Evolutionary conservation across 2,888 invertebrate species (phyloP).

Genomic region (Ganaspis brasiliensis): DNA sequence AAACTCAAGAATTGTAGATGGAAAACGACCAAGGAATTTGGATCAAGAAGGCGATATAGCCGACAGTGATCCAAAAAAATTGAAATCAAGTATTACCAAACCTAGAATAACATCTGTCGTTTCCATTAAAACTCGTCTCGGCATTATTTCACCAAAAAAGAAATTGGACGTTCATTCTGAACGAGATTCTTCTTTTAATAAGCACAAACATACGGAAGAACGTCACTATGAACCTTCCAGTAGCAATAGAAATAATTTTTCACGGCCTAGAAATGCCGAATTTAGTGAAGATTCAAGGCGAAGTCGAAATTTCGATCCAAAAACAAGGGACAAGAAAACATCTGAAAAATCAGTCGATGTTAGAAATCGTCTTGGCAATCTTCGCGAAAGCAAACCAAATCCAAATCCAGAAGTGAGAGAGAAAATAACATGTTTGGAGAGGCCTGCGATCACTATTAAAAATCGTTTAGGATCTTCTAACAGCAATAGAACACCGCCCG

Average conservation of each 20-base stretch:
- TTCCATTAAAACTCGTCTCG: slow-evolving; percentile 75
- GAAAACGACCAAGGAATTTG: slow-evolving; percentile 74
- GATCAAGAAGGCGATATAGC: slow-evolving; percentile 48
- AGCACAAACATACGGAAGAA: slow-evolving; percentile 57
- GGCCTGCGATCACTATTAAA: slow-evolving; percentile 66
- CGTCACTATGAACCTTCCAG: slow-evolving; percentile 57
- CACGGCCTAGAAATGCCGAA: slow-evolving; percentile 55
- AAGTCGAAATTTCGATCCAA: slow-evolving; percentile 45
- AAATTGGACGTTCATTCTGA: slow-evolving; percentile 69
- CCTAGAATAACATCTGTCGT: slow-evolving; percentile 77
- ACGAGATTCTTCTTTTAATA: slow-evolving; percentile 50
- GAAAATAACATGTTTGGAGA: slow-evolving; percentile 57
- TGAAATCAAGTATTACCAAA: slow-evolving; percentile 74
- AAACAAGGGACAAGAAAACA: slow-evolving; percentile 38
- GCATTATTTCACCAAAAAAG: slow-evolving; percentile 67
- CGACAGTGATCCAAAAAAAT: slow-evolving; percentile 58
- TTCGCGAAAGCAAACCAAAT: slow-evolving; percentile 60
- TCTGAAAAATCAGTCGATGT: slow-evolving; percentile 54
- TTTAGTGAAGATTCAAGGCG: slow-evolving; percentile 54
- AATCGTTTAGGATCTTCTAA: slow-evolving; percentile 70
- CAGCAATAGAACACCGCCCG: background rate
- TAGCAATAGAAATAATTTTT: slow-evolving; percentile 60
- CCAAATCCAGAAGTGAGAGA: slow-evolving; percentile 59
- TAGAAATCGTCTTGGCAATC: slow-evolving; percentile 58
- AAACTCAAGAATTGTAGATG: slow-evolving; percentile 78